Base-by-base conservation (phyloP, 2,888 invertebrate genomes). In the Hypomecis atomaria region DNA sequence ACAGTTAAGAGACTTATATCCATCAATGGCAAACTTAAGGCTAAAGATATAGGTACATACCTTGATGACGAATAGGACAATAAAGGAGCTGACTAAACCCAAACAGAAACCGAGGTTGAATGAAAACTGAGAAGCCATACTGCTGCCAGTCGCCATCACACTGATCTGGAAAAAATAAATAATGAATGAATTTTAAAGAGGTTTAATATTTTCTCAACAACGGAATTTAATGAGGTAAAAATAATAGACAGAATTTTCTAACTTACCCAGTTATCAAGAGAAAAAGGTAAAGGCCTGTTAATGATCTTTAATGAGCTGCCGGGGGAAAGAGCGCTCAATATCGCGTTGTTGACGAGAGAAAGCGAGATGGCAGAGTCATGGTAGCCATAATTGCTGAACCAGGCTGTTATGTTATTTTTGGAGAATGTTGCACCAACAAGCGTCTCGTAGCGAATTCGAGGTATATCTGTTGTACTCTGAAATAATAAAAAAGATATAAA, bases 331-430 rank as follows among this genome's bases (percentile, higher is more conserved):
- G 89, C 82, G 59, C 89, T 87, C 52, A 96, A 84, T 55, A 96
- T 86, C 0, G 96, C 94, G 75, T 95, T 95, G 76, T 96, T 93
- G 3, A 95, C 92, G 58, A 94, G 84, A 67, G 94, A 94, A 23
- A 97, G 87, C 0, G 96, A 93, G 45, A 96, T 91, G 0, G 96
- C 95, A 0, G 96, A 94, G 56, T 95, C 94, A 82, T 97, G 97
- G 78, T 95, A 95, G 0, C 97, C 96, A 75, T 96, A 96, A 81
- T 96, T 96, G 78, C 97, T 97, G 83, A 96, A 96, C 94, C 95
- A 95, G 4, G 94, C 96, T 0, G 92, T 95, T 4, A 95, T 92
- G 13, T 82, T 81, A 6, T 82, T 73, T 0, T 79, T 72, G 0
- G 90, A 75, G 75, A 94, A 94, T 0, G 94, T 93, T 0, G 95